A percentile compares a stretch with the other conserved stretches of the same genome.
Conservation (phyloP, 2,113 vertebrate genomes). For the Hyla sarda region DNA sequence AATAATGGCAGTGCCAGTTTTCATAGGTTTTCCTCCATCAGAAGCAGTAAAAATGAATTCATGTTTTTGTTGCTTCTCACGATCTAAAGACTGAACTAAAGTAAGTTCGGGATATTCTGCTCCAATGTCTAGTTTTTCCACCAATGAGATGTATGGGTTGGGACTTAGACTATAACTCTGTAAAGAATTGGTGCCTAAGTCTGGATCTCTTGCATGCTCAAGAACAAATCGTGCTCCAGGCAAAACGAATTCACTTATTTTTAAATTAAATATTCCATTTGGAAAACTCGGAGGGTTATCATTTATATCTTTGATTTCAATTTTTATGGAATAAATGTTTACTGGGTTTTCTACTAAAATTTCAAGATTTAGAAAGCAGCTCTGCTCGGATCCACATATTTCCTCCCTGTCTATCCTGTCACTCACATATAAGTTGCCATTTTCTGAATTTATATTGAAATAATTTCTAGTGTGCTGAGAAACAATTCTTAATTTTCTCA, state of each 20-base stretch:
- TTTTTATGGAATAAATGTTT: no score
- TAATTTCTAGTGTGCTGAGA: no score
- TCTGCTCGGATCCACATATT: no score
- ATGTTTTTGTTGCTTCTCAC: constrained; percentile 83
- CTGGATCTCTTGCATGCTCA: constrained; percentile 67
- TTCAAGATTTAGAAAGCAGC: no score
- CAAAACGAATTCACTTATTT: constrained; percentile 76
- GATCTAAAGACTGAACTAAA: constrained; percentile 80
- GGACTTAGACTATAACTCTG: constrained; percentile 62
- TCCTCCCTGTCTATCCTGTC: no score
- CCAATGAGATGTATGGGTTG: constrained; percentile 67
- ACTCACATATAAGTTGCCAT: no score
- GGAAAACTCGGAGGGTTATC: constrained; percentile 61
- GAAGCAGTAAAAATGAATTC: constrained; percentile 64
- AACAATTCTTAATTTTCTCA: no score
- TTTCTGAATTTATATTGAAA: no score
- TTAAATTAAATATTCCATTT: constrained; percentile 71
- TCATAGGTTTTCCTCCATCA: constrained; percentile 82
- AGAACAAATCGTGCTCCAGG: constrained; percentile 77
- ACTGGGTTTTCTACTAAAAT: no score
- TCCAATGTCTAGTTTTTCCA: constrained; percentile 57
- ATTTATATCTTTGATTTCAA: no score
- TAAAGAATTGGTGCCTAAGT: constrained; percentile 67
- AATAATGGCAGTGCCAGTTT: constrained; percentile 80
- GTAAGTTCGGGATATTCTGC: constrained; percentile 78